Percentiles rank a stretch among this genome's conserved stretches.
Conservation (phyloP, 2,797 vertebrate species). For the Ficedula albicollis region DNA sequence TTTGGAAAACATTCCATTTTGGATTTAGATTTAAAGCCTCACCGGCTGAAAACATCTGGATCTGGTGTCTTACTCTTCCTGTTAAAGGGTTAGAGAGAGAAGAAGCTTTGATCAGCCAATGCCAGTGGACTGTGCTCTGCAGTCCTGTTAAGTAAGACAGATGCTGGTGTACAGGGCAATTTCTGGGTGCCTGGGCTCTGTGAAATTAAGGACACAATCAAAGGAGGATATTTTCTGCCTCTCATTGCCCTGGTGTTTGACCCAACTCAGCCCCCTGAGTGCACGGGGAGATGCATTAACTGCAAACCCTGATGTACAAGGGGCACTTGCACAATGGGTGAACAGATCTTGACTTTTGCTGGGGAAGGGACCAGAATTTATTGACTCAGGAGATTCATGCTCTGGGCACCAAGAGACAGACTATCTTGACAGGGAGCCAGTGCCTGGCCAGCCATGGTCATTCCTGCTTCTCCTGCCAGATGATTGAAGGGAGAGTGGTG, state of each 20-base stretch:
- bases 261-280: neutral
- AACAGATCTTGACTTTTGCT: neutral
- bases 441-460: accelerated
- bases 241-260: neutral
- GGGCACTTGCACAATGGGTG: neutral
- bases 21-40: neutral
- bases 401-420: neutral
- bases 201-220: neutral
- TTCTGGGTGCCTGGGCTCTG: neutral
- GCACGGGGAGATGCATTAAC: neutral
- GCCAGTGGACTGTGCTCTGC: neutral
- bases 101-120: neutral
- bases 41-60: constrained; percentile 36
- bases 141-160: neutral
- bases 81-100: neutral
- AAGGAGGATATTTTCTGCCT: neutral
- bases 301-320: accelerated
- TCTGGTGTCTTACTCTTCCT: neutral
- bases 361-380: neutral
- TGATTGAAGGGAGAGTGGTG: neutral
- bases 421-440: neutral
- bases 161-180: accelerated
- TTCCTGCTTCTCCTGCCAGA: neutral
- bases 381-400: neutral
- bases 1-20: neutral